Percentiles rank a stretch among this genome's conserved stretches.
Conservation (phyloP, 2,888 invertebrate genomes). For the Drosophila cognata region DNA sequence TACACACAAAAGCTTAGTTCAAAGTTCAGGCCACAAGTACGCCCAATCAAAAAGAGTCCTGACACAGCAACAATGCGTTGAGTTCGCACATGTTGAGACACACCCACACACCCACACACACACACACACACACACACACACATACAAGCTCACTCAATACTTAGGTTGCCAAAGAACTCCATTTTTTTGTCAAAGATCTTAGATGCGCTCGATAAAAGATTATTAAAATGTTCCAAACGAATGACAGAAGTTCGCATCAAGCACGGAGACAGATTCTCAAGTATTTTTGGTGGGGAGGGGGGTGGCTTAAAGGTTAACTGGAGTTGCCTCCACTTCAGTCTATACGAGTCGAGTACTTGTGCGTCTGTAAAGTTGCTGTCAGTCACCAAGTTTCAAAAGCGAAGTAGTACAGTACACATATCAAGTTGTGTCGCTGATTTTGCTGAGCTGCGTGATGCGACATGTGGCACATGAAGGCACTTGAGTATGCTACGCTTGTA, state of each 20-base stretch:
- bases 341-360: slow-evolving; percentile 42
- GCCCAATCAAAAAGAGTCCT: slow-evolving; percentile 47
- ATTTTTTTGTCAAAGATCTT: slow-evolving; percentile 30
- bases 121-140: neutral
- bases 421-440: slow-evolving; percentile 26
- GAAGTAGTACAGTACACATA: slow-evolving; percentile 31
- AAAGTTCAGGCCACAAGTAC: slow-evolving; percentile 69
- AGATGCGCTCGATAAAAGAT: slow-evolving; percentile 73
- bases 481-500: neutral
- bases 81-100: slow-evolving; percentile 12
- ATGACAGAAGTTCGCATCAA: slow-evolving; percentile 57
- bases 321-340: slow-evolving; percentile 23
- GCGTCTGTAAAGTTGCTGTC: slow-evolving; percentile 63
- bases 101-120: slow-evolving; percentile 15
- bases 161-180: neutral
- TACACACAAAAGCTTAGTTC: slow-evolving; percentile 46
- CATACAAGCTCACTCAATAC: neutral
- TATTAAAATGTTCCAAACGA: slow-evolving; percentile 81
- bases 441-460: slow-evolving; percentile 18
- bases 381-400: slow-evolving; percentile 47
- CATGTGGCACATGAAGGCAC: neutral
- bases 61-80: slow-evolving; percentile 67
- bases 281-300: slow-evolving; percentile 32
- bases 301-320: slow-evolving; percentile 26
- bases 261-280: slow-evolving; percentile 55